Evolutionary conservation across 1,140 invertebrate genomes (phyloP), one percentile per base, ranked within the genome.

Genomic region (Mya arenaria): DNA sequence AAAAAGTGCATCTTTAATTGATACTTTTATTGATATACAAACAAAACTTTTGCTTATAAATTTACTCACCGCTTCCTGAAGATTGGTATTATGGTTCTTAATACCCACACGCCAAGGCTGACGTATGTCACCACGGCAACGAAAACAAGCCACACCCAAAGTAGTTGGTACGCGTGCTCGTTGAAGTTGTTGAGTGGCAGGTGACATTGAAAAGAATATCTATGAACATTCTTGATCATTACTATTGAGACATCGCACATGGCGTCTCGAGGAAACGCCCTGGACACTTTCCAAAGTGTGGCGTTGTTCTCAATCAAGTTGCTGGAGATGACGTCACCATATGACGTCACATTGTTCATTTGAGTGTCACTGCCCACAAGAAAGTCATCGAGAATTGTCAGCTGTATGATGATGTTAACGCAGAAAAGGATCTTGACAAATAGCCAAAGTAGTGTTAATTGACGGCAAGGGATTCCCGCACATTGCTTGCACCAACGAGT

Each of bases 71-170:
- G 6, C 25, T 41, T 80, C 6, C 77, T 41, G 13, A 62, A 58
- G 32, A 80, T 17, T 41, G 77, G 77, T 44, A 71, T 68, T 4
- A 80, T 34, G 5, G 77, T 71, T 41, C 6, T 34, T 19, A 80
- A 4, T 25, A 58, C 13, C 77, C 77, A 80, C 4, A 48, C 13
- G 4, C 66, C 34, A 15, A 80, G 44, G 37, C 65, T 69, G 0
- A 62, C 10, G 25, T 23, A 44, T 23, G 65, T 80, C 10, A 71
- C 63, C 37, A 80, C 28, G 56, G 77, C 39, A 69, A 80, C 77
- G 44, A 80, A 80, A n/a, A 68, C 19, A 52, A 80, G 39, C 77
- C 77, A 80, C 32, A 71, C 77, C 77, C 77, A 80, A 5, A 80
- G 28, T 3, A 80, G 62, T 65, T 69, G 60, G 28, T 69, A 80